Evolutionary conservation across 2,797 vertebrate genomes (phyloP), one percentile per base, ranked within the genome.

Genomic region (Onychomys torridus): DNA sequence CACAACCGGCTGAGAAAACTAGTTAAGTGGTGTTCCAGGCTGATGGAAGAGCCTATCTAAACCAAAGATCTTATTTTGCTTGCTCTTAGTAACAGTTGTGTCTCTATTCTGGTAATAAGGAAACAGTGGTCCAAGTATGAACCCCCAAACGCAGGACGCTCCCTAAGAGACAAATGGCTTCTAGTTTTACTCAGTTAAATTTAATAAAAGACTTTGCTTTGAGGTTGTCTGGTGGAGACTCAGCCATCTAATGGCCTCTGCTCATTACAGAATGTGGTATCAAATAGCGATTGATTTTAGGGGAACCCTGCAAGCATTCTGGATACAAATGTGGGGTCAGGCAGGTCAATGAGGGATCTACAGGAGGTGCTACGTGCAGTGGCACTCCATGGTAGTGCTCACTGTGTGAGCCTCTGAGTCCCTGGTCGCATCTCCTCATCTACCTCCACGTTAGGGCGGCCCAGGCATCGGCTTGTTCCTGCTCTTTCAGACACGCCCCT

Each of bases 131-230:
- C 59, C 67, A 32, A 23, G 6, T 65, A 11, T 91, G 84, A 78
- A 90, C 5, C 21, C 49, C 34, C 37, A 78, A 96, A 90, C n/a
- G 69, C 89, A 91, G 76, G 63, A 52, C 69, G 8, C 37, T 25
- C 75, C 21, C 40, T 91, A 61, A 82, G 69, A 90, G 57, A 92
- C 46, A 91, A 7, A 76, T 84, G 52, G 69, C 63, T 89, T 86
- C 78, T 23, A 67, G 16, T 63, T 16, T 52, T 90, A 67, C 82
- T 92, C 73, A 63, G n/a, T 71, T 86, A 71, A 69, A 71, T 10
- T 46, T 76, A 86, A 29, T 84, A 27, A 90, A 82, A 92, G 69
- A 95, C 34, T 84, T 90, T n/a, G 52, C 37, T 87, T 90, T 96
- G 52, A 65, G 71, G 81, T 84, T 87, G 27, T 91, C 61, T 91